A percentile compares a stretch with the other conserved stretches of the same genome.
Evolutionary conservation across 2,113 vertebrate genomes (phyloP).

Genomic region (Oxygymnocypris stewartii): DNA sequence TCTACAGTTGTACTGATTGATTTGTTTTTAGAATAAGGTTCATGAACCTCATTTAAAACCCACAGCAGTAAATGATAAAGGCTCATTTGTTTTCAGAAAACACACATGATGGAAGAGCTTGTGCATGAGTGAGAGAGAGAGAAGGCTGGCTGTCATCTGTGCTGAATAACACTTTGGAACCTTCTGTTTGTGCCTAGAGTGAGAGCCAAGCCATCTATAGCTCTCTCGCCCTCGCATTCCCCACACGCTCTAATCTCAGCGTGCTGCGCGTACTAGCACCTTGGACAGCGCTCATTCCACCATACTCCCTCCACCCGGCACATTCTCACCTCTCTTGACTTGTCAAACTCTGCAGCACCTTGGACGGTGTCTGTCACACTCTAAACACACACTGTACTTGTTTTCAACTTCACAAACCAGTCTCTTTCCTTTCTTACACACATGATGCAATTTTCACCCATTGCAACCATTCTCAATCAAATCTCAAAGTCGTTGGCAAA

Average conservation of each 20-base stretch:
- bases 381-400: constrained; percentile 13
- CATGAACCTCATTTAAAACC: neutral
- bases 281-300: constrained; percentile 32
- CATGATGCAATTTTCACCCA: constrained; percentile 17
- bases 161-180: constrained; percentile 51
- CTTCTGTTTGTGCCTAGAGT: constrained; percentile 57
- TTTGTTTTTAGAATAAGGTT: constrained; percentile 11
- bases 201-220: constrained; percentile 54
- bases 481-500: neutral
- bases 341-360: constrained; percentile 57
- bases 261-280: constrained; percentile 28
- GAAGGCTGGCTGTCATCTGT: constrained; percentile 45
- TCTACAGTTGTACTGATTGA: neutral
- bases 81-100: constrained; percentile 43
- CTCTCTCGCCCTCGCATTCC: constrained; percentile 34
- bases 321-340: constrained; percentile 47
- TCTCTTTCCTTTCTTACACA: constrained; percentile 31
- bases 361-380: constrained; percentile 55
- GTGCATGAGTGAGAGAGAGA: constrained; percentile 28
- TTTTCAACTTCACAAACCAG: constrained; percentile 34
- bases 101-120: constrained; percentile 40
- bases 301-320: constrained; percentile 46
- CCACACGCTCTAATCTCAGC: constrained; percentile 29
- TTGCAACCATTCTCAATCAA: neutral
- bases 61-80: constrained; percentile 26